A percentile compares a stretch with the other conserved stretches of the same genome.
phyloP scores from a whole-genome alignment of 2,797 vertebrate species.

The Coluber constrictor region DNA sequence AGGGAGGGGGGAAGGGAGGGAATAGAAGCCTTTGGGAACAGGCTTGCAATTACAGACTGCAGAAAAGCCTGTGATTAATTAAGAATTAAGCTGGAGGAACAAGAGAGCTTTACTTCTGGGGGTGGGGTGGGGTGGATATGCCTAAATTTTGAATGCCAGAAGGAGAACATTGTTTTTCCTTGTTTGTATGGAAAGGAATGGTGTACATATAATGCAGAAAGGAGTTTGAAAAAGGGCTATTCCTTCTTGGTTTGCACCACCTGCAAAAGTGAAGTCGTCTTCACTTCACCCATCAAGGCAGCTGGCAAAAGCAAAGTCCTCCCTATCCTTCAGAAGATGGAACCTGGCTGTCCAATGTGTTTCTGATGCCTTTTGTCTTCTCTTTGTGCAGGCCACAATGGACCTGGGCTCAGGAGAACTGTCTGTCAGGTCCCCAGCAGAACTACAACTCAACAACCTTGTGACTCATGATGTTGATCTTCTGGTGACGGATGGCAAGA shows the following conservation, averaged over 20 bases:
- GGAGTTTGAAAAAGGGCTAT: background rate
- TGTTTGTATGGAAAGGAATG: background rate
- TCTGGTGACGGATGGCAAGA: conserved; percentile 70
- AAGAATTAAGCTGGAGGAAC: background rate
- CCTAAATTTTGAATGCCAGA: background rate
- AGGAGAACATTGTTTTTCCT: background rate
- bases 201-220: background rate
- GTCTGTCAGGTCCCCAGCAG: conserved; percentile 74
- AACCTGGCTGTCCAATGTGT: no score
- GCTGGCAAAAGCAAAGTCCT: background rate
- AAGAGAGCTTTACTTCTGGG: background rate
- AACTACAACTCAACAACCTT: conserved; percentile 78
- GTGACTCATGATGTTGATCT: conserved; percentile 76
- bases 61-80: background rate
- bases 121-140: background rate
- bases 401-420: conserved; percentile 76
- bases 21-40: background rate
- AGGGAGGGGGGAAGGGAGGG: background rate
- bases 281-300: background rate
- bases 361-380: background rate
- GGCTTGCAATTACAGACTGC: background rate
- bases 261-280: background rate
- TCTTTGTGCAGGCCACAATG: conserved; percentile 77
- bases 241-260: background rate
- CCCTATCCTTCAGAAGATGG: background rate